Percentiles rank a stretch among this genome's conserved stretches.
Conservation (phyloP, 1,140 invertebrate genomes). For the Scylla paramamosain region DNA sequence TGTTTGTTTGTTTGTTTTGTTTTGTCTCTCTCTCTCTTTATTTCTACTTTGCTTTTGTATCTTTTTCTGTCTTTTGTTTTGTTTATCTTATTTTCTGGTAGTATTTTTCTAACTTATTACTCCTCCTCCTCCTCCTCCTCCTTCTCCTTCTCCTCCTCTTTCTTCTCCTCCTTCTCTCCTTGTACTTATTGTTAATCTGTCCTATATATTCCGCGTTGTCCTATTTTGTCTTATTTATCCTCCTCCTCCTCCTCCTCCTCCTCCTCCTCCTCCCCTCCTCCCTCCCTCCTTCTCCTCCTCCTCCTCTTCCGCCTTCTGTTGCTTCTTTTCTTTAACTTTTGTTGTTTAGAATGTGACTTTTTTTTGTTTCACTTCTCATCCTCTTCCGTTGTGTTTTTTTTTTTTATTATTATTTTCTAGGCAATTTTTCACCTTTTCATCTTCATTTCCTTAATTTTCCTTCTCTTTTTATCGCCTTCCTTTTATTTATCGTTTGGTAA, state of each 20-base stretch:
- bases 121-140: not conserved
- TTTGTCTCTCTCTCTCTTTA: not conserved
- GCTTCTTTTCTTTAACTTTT: not conserved
- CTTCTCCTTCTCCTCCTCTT: not conserved
- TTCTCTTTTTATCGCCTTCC: not conserved
- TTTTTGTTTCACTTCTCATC: not conserved
- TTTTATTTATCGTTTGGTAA: too few relatives aligned
- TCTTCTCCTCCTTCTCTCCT: not conserved
- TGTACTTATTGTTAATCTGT: too few relatives aligned
- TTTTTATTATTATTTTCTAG: not conserved
- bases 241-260: not conserved
- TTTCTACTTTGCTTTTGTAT: not conserved
- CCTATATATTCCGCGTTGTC: too few relatives aligned
- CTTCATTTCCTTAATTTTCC: not conserved
- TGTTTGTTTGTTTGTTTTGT: not conserved
- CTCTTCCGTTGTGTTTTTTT: not conserved
- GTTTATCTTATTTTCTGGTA: not conserved
- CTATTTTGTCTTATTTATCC: not conserved
- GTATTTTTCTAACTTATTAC: not conserved
- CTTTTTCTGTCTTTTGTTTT: not conserved
- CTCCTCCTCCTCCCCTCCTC: not conserved
- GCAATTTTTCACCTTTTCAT: not conserved
- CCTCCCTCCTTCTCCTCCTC: not conserved
- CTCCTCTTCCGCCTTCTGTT: not conserved
- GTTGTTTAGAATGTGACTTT: not conserved